Conservation (phyloP, 2,113 vertebrate species). For the Myrmophylax atrothorax region DNA sequence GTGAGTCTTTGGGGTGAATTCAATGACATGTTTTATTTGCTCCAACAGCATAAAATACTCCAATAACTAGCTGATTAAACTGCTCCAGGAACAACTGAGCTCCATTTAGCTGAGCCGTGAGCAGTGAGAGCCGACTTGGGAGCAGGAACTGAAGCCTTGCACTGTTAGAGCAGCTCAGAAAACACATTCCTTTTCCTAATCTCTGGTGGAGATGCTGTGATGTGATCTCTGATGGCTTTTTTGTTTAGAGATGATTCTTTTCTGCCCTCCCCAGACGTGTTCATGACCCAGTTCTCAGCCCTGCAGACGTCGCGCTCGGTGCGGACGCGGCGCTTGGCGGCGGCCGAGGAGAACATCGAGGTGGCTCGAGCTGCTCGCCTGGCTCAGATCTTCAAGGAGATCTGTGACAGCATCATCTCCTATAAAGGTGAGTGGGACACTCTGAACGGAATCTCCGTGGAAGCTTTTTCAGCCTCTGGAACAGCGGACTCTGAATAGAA, state of each 20-base stretch:
- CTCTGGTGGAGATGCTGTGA: not conserved
- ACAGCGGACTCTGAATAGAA: not conserved
- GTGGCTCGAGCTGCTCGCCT: conserved; percentile 95
- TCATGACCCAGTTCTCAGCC: conserved; percentile 98
- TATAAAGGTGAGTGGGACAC: conserved; percentile 85
- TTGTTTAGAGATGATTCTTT: not conserved
- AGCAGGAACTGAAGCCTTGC: not conserved
- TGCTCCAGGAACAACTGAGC: not conserved
- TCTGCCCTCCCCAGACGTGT: conserved; percentile 85
- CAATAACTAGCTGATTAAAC: not conserved
- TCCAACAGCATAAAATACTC: not conserved
- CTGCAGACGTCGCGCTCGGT: conserved; percentile 95
- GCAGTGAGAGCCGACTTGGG: rapidly evolving
- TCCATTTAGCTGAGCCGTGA: not conserved
- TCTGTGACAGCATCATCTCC: conserved; percentile 94
- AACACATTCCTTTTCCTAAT: not conserved
- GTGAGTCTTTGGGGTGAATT: not conserved
- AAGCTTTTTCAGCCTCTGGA: not conserved
- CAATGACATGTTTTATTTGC: not conserved
- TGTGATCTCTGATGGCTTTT: not conserved
- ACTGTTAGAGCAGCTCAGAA: not conserved
- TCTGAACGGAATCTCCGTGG: not conserved
- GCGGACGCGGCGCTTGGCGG: conserved; percentile 90
- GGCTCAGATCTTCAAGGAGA: conserved; percentile 98
- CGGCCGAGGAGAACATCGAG: conserved; percentile 95